Percentiles rank a stretch among this genome's conserved stretches.
Conservation (phyloP, 2,888 invertebrate genomes). For the Mechanitis messenoides region DNA sequence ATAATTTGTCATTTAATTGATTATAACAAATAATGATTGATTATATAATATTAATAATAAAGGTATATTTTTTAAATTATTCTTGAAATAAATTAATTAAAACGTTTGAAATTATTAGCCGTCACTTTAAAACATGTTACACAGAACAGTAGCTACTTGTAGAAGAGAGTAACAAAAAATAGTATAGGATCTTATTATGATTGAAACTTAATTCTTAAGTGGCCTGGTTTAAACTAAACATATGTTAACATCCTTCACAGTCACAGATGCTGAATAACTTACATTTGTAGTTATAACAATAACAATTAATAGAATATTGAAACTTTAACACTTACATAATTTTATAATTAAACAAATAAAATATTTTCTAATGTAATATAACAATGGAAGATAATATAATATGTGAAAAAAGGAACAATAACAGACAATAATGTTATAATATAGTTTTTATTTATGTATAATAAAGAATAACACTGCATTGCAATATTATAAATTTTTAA, state of each 20-base stretch:
- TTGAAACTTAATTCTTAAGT: constrained; percentile 15
- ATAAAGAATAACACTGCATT: no score
- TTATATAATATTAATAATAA: no score
- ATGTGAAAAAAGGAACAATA: not conserved
- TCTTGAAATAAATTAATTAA: no score
- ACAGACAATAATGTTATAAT: no score
- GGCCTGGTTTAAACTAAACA: constrained; percentile 11
- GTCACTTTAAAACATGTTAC: no score
- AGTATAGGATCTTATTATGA: constrained; percentile 16
- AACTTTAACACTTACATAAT: not conserved
- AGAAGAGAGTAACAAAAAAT: constrained; percentile 7
- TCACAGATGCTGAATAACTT: constrained; percentile 3
- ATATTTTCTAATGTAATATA: no score
- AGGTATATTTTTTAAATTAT: no score
- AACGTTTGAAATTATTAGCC: no score
- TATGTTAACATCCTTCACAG: constrained; percentile 5
- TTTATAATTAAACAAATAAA: not conserved
- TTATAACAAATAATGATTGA: no score
- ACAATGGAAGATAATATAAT: not conserved
- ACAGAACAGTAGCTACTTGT: not conserved
- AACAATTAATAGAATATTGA: not conserved
- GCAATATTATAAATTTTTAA: not conserved
- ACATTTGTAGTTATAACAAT: not conserved
- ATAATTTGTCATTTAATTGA: no score
- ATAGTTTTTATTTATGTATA: no score